Conservation (phyloP, 2,888 invertebrate species). For the Himalopsyche anomala region DNA sequence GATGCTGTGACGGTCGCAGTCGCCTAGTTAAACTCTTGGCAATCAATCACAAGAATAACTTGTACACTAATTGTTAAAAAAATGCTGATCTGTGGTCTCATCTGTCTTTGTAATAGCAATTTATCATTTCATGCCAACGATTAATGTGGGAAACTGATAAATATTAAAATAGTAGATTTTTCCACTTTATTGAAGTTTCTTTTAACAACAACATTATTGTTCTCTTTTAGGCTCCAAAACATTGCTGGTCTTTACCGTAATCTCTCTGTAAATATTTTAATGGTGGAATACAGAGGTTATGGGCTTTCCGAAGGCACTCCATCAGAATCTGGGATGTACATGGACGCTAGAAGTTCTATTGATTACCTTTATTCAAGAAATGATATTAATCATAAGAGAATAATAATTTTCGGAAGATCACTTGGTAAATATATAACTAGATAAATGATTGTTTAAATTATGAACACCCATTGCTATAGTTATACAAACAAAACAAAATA, state of each 20-base stretch:
- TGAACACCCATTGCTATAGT: neutral
- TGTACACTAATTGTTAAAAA: too few relatives aligned
- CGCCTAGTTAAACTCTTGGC: too few relatives aligned
- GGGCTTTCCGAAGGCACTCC: slow-evolving; percentile 93
- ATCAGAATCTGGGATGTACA: slow-evolving; percentile 90
- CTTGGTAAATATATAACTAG: slow-evolving; percentile 76
- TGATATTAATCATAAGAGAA: slow-evolving; percentile 90
- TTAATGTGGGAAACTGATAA: too few relatives aligned
- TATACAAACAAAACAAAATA: neutral
- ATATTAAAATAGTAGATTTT: too few relatives aligned
- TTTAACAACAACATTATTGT: neutral
- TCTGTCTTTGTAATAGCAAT: too few relatives aligned
- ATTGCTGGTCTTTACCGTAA: slow-evolving; percentile 90
- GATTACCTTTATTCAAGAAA: slow-evolving; percentile 88
- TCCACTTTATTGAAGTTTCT: neutral
- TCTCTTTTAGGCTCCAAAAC: slow-evolving; percentile 84
- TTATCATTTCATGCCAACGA: too few relatives aligned
- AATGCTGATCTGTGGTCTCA: too few relatives aligned
- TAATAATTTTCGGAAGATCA: slow-evolving; percentile 93
- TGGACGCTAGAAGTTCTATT: slow-evolving; percentile 91
- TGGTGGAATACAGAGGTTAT: slow-evolving; percentile 97
- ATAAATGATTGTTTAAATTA: slow-evolving; percentile 49
- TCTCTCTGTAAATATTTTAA: slow-evolving; percentile 89
- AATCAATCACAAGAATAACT: too few relatives aligned
- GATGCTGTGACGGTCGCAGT: too few relatives aligned